These are phyloP conservation scores for Boulengeromyrus knoepffleri DNA, from an alignment of 2,113 vertebrate genomes.

Conservation along the genomic window DNA sequence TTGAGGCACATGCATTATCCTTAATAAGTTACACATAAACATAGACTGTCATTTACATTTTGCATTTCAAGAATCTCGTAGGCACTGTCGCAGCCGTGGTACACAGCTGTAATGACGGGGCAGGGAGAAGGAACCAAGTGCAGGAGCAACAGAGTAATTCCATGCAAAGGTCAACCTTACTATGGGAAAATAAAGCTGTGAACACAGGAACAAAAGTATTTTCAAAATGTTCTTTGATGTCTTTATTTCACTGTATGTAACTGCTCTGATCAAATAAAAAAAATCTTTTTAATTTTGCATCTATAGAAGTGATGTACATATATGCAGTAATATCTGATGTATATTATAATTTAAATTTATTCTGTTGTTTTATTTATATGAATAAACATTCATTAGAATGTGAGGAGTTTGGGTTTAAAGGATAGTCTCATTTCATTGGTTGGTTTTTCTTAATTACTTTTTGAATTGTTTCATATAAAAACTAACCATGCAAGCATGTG, in stretches of 20 bases:
- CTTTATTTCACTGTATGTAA: neutral
- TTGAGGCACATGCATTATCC: neutral
- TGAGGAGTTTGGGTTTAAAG: neutral
- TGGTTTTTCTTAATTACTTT: neutral
- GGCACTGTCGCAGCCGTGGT: neutral
- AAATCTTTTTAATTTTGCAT: neutral
- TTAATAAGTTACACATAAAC: neutral
- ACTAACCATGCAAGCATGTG: neutral
- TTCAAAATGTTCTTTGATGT: neutral
- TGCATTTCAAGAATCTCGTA: neutral
- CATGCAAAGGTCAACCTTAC: neutral
- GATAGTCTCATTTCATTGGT: neutral
- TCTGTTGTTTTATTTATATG: neutral
- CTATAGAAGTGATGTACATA: neutral
- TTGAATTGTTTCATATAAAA: neutral
- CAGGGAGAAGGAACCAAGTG: neutral
- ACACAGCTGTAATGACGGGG: neutral
- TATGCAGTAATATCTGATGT: neutral
- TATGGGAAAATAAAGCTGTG: neutral
- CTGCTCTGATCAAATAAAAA: neutral
- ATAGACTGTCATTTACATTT: neutral
- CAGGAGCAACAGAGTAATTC: neutral
- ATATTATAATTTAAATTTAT: neutral
- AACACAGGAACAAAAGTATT: neutral
- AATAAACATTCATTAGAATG: neutral